These are phyloP conservation scores for Parnassius orleans DNA, from an alignment of 2,888 invertebrate species.

Conservation along the genomic window DNA sequence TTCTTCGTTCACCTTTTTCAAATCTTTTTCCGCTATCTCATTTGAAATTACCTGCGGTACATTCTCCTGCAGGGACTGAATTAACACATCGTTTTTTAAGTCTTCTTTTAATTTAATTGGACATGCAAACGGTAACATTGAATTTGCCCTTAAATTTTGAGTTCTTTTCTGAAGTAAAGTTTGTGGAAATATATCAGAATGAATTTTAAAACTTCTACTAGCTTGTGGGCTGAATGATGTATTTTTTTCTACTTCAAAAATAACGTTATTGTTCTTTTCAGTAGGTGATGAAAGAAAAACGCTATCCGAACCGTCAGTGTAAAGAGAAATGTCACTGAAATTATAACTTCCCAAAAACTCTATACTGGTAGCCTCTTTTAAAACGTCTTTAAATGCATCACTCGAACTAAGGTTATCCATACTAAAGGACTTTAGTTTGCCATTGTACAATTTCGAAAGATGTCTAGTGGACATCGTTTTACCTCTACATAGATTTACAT, in stretches of 20 bases:
- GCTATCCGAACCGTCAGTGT: slow-evolving; percentile 62
- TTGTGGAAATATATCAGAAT: slow-evolving; percentile 24
- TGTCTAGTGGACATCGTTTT: slow-evolving; percentile 55
- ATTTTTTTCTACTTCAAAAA: slow-evolving; percentile 31
- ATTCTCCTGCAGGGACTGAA: slow-evolving; percentile 31
- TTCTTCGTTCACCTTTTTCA: slow-evolving; percentile 64
- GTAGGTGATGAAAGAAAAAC: slow-evolving; percentile 54
- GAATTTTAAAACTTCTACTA: not conserved
- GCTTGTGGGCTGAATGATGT: slow-evolving; percentile 1
- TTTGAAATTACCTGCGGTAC: slow-evolving; percentile 31
- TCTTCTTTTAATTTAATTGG: slow-evolving; percentile 48
- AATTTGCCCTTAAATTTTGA: slow-evolving; percentile 58
- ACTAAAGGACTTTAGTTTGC: slow-evolving; percentile 72
- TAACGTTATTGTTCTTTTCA: slow-evolving; percentile 48
- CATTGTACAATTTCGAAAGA: slow-evolving; percentile 57
- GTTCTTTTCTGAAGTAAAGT: slow-evolving; percentile 33
- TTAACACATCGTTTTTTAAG: slow-evolving; percentile 35
- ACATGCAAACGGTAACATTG: slow-evolving; percentile 56
- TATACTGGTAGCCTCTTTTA: slow-evolving; percentile 69
- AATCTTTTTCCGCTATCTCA: slow-evolving; percentile 53
- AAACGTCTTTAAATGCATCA: slow-evolving; percentile 51
- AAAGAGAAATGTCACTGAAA: slow-evolving; percentile 55
- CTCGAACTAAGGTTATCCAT: slow-evolving; percentile 60
- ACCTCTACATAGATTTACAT: slow-evolving; percentile 39
- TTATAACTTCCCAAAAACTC: slow-evolving; percentile 52